These are phyloP conservation scores for Zosterops borbonicus DNA, from an alignment of 2,113 vertebrate genomes.

Conservation along the genomic window DNA sequence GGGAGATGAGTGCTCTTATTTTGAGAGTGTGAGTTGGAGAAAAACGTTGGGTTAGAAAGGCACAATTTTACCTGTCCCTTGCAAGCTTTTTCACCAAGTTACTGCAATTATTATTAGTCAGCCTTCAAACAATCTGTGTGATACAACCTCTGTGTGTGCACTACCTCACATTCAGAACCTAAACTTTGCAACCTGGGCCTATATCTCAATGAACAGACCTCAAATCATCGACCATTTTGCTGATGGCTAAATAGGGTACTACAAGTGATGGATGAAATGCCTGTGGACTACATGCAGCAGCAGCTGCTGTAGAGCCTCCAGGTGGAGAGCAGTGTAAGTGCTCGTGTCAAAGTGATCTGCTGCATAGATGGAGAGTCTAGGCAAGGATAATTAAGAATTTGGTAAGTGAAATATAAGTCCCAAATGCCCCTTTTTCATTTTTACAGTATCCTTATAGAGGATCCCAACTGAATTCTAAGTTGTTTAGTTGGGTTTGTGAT, in stretches of 20 bases:
- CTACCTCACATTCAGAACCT: neutral
- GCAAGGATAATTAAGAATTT: neutral
- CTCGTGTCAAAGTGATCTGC: neutral
- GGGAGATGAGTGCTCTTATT: neutral
- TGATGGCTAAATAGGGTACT: neutral
- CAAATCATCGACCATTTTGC: neutral
- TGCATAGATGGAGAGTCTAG: neutral
- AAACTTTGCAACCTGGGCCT: neutral
- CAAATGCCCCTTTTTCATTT: neutral
- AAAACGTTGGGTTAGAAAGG: neutral
- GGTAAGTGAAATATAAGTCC: neutral
- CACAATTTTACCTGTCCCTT: neutral
- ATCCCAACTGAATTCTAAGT: neutral
- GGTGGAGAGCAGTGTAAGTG: neutral
- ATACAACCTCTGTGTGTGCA: neutral
- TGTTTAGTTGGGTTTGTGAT: neutral
- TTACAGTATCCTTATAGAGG: neutral
- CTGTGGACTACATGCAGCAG: fast-evolving
- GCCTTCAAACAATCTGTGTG: neutral
- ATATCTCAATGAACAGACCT: neutral
- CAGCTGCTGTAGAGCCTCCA: neutral
- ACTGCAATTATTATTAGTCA: neutral
- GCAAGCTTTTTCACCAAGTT: neutral
- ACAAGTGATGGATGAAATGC: neutral
- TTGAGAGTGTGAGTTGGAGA: neutral